Base-by-base conservation (phyloP, 2,888 invertebrate species). In the Physocephala rufipes region DNA sequence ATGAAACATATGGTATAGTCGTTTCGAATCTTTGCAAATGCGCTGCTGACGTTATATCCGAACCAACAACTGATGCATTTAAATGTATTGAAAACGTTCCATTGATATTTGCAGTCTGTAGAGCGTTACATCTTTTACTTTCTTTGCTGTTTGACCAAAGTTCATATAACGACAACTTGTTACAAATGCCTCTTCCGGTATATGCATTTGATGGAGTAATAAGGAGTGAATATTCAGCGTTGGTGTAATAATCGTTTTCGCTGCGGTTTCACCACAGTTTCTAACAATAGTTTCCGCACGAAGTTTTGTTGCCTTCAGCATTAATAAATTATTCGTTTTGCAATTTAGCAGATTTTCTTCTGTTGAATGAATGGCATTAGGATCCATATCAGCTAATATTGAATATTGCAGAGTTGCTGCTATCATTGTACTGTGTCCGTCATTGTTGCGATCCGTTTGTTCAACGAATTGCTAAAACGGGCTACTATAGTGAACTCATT, bases 401-500 rank as follows among this genome's bases (percentile, higher is more conserved):
- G 36, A 36, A 36, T 9, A 36, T n/a, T 58, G 67, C 5, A 45
- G 53, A 9, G 26, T 15, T 58, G 43, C 24, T 21, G 58, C 26
- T 2, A 51, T 13, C 30, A 51, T 15, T 26, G 49, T 26, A 2
- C 26, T 21, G 45, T 2, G 2, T 12, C 28, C 9, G 28, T 21
- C 28, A 15, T 13, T 12, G 58, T 16, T 28, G 26, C 16, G 36
- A 5, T 51, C 5, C 9, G 28, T 3, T 19, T 61, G 15, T 68
- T 61, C 21, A 67, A 67, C 4, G 68, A 49, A 2, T 68, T 61
- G 26, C 75, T 74, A 53, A 77, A 78, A 2, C 73, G 73, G 0
- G 77, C 77, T 4, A 75, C 76, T 13, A 77, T 75, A 3, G 77
- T 76, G 36, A 76, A 76, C 76, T 77, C 76, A 61, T 77, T 78